Evolutionary conservation across 1,140 invertebrate species (phyloP).

Genomic region (Pogonomyrmex californicus): DNA sequence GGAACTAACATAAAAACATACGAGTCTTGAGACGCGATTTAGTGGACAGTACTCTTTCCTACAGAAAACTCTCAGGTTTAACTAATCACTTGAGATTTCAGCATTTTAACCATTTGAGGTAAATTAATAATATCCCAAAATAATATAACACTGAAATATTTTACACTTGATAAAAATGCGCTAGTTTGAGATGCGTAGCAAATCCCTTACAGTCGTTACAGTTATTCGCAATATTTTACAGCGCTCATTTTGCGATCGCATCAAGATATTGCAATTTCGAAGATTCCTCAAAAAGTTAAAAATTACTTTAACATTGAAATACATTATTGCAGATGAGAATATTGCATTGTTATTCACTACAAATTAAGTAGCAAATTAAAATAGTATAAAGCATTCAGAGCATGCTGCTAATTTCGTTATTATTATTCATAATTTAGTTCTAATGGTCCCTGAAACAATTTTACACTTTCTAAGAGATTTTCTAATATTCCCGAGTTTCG

Average conservation of each 20-base stretch:
- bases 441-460: conserved; percentile 33
- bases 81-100: conserved; percentile 68
- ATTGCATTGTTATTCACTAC: conserved; percentile 66
- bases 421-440: conserved; percentile 33
- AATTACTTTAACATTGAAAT: conserved; percentile 63
- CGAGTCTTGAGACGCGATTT: conserved; percentile 36
- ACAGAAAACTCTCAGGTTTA: conserved; percentile 80
- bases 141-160: conserved; percentile 32
- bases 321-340: conserved; percentile 74
- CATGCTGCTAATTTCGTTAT: conserved; percentile 78
- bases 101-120: conserved; percentile 73
- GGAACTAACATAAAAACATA: conserved; percentile 9
- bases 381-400: conserved; percentile 77
- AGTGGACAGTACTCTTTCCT: conserved; percentile 70
- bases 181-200: background rate
- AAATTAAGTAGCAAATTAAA: conserved; percentile 79
- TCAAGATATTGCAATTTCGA: conserved; percentile 40
- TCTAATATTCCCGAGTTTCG: background rate
- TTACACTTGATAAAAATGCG: background rate
- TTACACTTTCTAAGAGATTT: conserved; percentile 33
- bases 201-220: conserved; percentile 16
- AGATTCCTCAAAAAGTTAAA: conserved; percentile 72
- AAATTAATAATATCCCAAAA: conserved; percentile 33
- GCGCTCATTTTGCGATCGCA: background rate
- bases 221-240: conserved; percentile 31